phyloP scores from a whole-genome alignment of 2,888 invertebrate genomes.

The Rotaria sp. region DNA sequence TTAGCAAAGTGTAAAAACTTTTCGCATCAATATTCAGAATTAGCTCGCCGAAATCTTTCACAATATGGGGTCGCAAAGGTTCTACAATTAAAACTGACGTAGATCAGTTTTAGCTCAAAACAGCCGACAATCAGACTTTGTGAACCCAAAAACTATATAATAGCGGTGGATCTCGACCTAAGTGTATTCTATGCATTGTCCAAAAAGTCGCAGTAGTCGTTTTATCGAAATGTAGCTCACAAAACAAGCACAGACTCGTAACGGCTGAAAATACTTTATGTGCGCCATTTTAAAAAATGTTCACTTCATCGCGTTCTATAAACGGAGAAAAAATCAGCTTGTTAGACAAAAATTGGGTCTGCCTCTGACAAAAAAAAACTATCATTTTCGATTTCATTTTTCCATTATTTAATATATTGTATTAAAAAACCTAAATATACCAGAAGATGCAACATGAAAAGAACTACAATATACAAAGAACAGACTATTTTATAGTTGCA shows the following conservation, averaged over 20 bases:
- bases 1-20: not conserved
- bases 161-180: not conserved
- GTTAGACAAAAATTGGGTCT: not conserved
- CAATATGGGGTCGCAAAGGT: not conserved
- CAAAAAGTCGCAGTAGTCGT: not conserved
- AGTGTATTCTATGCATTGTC: not conserved
- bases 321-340: not conserved
- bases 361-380: not conserved
- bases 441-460: too few relatives aligned
- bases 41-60: not conserved
- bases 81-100: not conserved
- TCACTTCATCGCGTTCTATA: not conserved
- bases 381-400: not conserved
- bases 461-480: too few relatives aligned
- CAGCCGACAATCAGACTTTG: not conserved
- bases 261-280: not conserved
- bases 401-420: not conserved
- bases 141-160: not conserved
- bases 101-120: not conserved
- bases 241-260: not conserved
- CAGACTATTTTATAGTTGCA: too few relatives aligned
- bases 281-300: not conserved
- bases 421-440: too few relatives aligned
- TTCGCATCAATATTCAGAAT: constrained; percentile 9
- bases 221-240: not conserved